Base-by-base conservation (phyloP, 2,113 vertebrate genomes). In the Illadopsis cleaveri region DNA sequence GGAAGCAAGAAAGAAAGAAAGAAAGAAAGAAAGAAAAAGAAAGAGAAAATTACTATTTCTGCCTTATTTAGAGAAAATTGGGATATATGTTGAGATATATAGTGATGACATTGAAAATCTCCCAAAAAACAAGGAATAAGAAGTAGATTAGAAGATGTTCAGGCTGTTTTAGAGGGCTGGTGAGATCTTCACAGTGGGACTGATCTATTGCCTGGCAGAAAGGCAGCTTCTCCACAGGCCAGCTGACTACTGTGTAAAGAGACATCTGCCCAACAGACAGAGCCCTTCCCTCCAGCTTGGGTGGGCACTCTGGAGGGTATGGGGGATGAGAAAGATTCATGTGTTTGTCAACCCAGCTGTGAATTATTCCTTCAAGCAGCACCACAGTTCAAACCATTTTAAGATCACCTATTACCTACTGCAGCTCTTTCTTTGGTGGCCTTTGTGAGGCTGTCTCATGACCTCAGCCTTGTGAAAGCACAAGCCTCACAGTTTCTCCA, bases 231-330 rank as follows among this genome's bases (percentile, higher is more conserved):
- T 78, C 28, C 31, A 20, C 24, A 50, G 40, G 35, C 17, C 17
- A 13, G 61, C 21, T 76, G 71, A 42, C 15, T 48, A 1, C 13
- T 70, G 47, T 61, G n/a, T 16, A 23, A 33, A 62, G 23, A 86
- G 12, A 18, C 6, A 7, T 23, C 44, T 60, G 47, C 30, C 33
- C 51, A 37, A 2, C 1, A 93, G 53, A 19, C 10, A 37, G 17
- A 65, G 30, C 50, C 0, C 0, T 19, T 14, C 15, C 18, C 15
- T 58, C 9, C 38, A 54, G 35, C 40, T 51, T 51, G 61, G 7
- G 10, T 71, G 38, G 38, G 28, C 38, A 12, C 17, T 50, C 31
- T 78, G 50, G 6, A 75, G 16, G 8, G 5, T 45, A 21, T 18
- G 68, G 28, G 53, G 24, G 75, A 54, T 30, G 35, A 82, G 44